phyloP scores from a whole-genome alignment of 2,113 vertebrate species.

The Seriola dumerili region DNA sequence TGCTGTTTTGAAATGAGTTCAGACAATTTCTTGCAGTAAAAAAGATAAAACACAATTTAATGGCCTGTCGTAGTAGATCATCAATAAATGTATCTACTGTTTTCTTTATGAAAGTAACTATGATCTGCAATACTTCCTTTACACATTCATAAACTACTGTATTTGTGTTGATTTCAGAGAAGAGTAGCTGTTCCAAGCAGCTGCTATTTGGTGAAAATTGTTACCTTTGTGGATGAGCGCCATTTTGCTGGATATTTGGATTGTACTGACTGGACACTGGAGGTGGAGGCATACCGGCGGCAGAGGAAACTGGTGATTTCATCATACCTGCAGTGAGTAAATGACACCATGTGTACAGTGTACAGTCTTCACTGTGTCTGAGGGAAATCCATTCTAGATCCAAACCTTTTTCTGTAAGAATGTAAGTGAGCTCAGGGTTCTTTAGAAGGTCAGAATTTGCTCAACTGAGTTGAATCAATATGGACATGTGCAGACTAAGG shows the following conservation, averaged over 20 bases:
- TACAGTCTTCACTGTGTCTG: background rate
- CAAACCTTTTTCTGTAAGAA: background rate
- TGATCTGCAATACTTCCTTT: background rate
- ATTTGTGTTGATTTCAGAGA: slow-evolving; percentile 1
- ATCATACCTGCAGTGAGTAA: slow-evolving; percentile 81
- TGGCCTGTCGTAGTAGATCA: background rate
- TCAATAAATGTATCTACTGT: background rate
- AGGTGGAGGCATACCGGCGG: slow-evolving; percentile 77
- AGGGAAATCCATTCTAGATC: background rate
- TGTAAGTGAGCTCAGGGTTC: background rate
- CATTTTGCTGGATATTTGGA: slow-evolving; percentile 85
- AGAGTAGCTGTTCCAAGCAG: background rate
- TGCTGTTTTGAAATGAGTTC: background rate
- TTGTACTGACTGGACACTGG: slow-evolving; percentile 78
- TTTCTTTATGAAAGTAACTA: background rate
- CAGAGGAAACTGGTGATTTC: slow-evolving; percentile 84
- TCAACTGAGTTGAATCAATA: background rate
- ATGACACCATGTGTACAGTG: background rate
- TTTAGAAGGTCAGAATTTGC: background rate
- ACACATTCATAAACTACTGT: background rate
- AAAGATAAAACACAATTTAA: background rate
- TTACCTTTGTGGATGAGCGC: slow-evolving; percentile 87
- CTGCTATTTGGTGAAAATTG: background rate
- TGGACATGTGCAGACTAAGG: background rate
- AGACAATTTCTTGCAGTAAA: background rate